Percentiles rank a stretch among this genome's conserved stretches.
Evolutionary conservation across 2,888 invertebrate species (phyloP).

Genomic region (Glomeris marginata): DNA sequence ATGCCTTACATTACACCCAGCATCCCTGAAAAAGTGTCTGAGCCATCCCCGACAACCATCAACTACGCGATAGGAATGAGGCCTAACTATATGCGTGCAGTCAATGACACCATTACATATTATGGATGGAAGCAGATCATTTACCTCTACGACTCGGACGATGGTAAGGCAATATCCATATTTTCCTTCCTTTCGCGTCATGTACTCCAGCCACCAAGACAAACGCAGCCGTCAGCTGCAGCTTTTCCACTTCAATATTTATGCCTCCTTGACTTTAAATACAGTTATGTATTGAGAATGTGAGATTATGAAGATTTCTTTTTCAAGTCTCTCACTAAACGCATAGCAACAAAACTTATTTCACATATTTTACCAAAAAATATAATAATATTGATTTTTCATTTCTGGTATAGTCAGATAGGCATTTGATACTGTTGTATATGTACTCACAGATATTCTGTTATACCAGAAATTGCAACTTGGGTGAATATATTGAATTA

Average conservation of each 20-base stretch:
- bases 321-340: too few species aligned
- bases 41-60: slow-evolving; percentile 46
- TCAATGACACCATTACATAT: slow-evolving; percentile 83
- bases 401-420: too few species aligned
- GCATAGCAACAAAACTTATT: too few species aligned
- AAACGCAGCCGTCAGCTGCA: not conserved
- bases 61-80: slow-evolving; percentile 68
- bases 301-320: too few species aligned
- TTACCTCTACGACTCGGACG: slow-evolving; percentile 79
- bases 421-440: too few species aligned
- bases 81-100: slow-evolving; percentile 88
- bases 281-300: not conserved
- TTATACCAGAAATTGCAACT: too few species aligned
- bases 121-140: slow-evolving; percentile 83
- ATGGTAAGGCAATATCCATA: slow-evolving; percentile 45
- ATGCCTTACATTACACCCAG: slow-evolving; percentile 89
- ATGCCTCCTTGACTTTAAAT: not conserved
- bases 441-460: too few species aligned
- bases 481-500: too few species aligned
- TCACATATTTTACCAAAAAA: too few species aligned
- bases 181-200: not conserved
- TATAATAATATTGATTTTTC: too few species aligned
- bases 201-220: not conserved
- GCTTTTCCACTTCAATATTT: not conserved
- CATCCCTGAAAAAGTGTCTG: slow-evolving; percentile 82